Percentiles rank a stretch among this genome's conserved stretches.
These are phyloP conservation scores for Batillaria attramentaria DNA, from an alignment of 1,140 invertebrate species.

Conservation along the genomic window DNA sequence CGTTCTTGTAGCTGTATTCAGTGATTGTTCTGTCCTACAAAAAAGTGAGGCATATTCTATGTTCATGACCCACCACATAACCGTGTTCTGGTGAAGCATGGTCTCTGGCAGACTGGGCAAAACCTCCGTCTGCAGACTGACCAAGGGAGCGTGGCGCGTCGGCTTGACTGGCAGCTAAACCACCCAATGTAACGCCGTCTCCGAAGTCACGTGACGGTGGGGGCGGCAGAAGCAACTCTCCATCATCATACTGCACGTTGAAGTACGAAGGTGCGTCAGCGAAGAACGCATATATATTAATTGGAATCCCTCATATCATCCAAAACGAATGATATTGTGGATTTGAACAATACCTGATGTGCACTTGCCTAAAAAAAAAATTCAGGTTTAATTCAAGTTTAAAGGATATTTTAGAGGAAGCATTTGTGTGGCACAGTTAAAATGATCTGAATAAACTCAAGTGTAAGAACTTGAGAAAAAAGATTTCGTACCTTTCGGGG, in stretches of 20 bases:
- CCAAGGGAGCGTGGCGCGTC: neutral
- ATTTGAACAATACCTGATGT: neutral
- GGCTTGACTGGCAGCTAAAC: constrained; percentile 11
- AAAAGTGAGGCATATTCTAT: neutral
- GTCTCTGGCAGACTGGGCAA: neutral
- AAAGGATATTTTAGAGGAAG: too few species aligned
- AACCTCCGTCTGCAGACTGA: neutral
- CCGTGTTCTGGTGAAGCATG: constrained; percentile 30
- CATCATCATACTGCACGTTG: constrained; percentile 45
- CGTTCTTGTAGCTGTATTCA: neutral
- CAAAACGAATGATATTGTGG: too few species aligned
- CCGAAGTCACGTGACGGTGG: constrained; percentile 41
- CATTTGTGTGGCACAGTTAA: too few species aligned
- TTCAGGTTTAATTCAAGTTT: too few species aligned
- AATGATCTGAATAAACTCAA: too few species aligned
- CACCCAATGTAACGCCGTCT: constrained; percentile 36
- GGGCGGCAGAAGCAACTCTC: constrained; percentile 40
- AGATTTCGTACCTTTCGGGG: too few species aligned
- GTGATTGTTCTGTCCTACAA: neutral
- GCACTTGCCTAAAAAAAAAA: too few species aligned
- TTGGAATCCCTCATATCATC: too few species aligned
- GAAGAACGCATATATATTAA: too few species aligned
- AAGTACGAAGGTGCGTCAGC: too few species aligned
- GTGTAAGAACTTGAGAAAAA: too few species aligned
- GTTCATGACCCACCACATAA: constrained; percentile 45